A percentile compares a stretch with the other conserved stretches of the same genome.
Evolutionary conservation across 2,113 vertebrate species (phyloP).

Genomic region (Ochotona princeps): DNA sequence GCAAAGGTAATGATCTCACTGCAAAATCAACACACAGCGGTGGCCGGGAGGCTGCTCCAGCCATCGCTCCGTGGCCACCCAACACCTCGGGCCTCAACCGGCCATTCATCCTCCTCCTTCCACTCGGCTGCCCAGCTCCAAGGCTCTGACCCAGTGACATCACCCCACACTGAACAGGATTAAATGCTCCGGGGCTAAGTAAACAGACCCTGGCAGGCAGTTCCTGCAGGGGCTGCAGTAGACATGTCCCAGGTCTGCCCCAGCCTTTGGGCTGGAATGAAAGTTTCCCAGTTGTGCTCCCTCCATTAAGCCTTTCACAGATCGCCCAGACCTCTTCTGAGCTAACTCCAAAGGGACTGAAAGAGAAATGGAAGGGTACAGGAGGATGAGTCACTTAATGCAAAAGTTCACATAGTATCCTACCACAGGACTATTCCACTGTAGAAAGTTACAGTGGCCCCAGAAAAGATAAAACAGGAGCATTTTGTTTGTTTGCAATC

Average conservation of each 20-base stretch:
- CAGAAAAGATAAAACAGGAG: not conserved
- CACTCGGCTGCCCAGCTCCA: not conserved
- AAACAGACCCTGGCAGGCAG: conserved; percentile 75
- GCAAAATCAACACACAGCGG: conserved; percentile 78
- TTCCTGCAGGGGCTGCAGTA: conserved; percentile 60
- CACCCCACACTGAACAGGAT: conserved; percentile 46
- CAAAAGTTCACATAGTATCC: not conserved
- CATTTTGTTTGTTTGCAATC: not conserved
- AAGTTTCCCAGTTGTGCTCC: not conserved
- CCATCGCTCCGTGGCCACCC: conserved; percentile 70
- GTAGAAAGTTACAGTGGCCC: not conserved
- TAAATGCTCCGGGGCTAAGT: conserved; percentile 78
- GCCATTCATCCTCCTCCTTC: conserved; percentile 62
- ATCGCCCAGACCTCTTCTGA: not conserved
- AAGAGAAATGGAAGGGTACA: not conserved
- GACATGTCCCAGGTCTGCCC: conserved; percentile 66
- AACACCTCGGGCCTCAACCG: conserved; percentile 6
- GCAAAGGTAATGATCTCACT: conserved; percentile 63
- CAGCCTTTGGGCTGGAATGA: conserved; percentile 60
- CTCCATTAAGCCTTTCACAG: not conserved
- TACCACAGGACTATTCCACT: not conserved
- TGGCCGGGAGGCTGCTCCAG: conserved; percentile 37
- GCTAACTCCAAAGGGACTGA: not conserved
- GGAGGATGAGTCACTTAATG: conserved; percentile 17
- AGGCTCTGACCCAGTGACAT: conserved; percentile 75